These are phyloP conservation scores for Xiphorhynchus erythropygius DNA, from an alignment of 2,797 vertebrate species.

Conservation along the genomic window DNA sequence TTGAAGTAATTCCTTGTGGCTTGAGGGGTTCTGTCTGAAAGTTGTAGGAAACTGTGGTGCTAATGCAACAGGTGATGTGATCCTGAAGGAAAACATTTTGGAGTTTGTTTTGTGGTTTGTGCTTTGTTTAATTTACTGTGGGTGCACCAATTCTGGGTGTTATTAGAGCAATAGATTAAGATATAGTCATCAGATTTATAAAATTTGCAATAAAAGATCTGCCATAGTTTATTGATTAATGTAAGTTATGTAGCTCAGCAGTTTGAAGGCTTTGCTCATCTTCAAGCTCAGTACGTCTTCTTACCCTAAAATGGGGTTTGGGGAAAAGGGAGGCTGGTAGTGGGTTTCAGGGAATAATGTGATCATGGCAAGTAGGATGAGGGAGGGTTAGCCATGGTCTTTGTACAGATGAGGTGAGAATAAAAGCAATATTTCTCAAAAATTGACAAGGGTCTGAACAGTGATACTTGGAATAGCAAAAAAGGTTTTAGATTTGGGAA, in stretches of 20 bases:
- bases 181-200: background rate
- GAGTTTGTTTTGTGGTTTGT: background rate
- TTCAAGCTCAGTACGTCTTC: background rate
- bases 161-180: background rate
- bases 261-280: background rate
- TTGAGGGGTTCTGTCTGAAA: background rate
- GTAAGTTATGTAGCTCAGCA: background rate
- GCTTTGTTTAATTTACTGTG: background rate
- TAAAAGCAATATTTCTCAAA: background rate
- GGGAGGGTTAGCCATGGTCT: background rate
- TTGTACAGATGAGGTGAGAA: background rate
- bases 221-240: background rate
- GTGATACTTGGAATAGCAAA: background rate
- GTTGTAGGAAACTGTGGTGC: background rate
- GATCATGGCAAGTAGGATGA: background rate
- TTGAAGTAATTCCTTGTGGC: background rate
- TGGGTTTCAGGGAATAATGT: background rate
- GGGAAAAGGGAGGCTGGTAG: fast-evolving
- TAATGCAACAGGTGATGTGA: background rate
- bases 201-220: background rate
- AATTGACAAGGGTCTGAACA: background rate
- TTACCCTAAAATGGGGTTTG: background rate
- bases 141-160: background rate
- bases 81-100: background rate
- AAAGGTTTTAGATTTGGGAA: background rate